Evolutionary conservation across 2,113 vertebrate genomes (phyloP).

Genomic region (Nycticebus coucang): DNA sequence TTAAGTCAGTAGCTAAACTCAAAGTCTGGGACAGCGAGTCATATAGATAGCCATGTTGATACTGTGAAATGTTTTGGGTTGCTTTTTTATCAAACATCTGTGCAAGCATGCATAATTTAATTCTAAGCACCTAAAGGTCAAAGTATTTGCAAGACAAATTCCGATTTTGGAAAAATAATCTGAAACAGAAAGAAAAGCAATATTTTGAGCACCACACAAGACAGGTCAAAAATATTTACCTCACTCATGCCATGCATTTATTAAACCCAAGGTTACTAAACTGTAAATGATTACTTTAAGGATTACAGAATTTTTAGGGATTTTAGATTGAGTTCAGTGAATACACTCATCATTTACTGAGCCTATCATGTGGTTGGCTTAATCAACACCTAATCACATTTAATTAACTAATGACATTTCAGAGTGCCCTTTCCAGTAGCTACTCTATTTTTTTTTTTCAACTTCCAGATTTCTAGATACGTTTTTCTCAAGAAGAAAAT

Average conservation of each 20-base stretch:
- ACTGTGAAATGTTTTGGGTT: background rate
- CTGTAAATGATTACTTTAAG: background rate
- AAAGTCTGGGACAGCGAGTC: background rate
- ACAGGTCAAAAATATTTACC: background rate
- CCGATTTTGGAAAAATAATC: background rate
- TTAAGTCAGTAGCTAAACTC: background rate
- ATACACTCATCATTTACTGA: background rate
- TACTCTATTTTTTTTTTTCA: background rate
- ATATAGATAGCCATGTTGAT: background rate
- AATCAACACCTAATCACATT: background rate
- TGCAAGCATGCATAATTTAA: background rate
- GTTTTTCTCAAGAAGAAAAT: background rate
- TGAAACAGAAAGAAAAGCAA: background rate
- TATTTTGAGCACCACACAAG: background rate
- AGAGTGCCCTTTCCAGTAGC: background rate
- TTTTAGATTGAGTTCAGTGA: background rate
- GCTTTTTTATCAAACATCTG: background rate
- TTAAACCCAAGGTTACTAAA: background rate
- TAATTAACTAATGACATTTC: background rate
- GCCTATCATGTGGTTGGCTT: background rate
- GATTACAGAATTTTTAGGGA: background rate
- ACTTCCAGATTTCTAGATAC: background rate
- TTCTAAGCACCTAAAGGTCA: background rate
- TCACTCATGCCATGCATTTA: background rate
- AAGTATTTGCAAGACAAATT: background rate